phyloP scores from a whole-genome alignment of 1,140 invertebrate species.

The Thaumatotibia leucotreta region DNA sequence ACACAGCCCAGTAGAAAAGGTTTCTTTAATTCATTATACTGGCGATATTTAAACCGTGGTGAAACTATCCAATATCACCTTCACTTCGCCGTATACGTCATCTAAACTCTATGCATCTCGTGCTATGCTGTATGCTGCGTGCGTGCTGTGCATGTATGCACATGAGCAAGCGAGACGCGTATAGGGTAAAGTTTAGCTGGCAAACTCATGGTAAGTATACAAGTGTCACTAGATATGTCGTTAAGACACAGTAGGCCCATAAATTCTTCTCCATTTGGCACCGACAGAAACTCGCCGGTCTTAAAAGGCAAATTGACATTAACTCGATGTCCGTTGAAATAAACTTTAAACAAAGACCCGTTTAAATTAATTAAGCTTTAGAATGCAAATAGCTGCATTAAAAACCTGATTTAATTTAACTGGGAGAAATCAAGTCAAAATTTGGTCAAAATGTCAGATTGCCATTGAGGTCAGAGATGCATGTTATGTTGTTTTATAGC shows the following conservation, averaged over 20 bases:
- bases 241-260: not conserved
- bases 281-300: not conserved
- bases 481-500: not conserved
- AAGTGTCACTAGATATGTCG: conserved; percentile 2
- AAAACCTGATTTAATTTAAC: not conserved
- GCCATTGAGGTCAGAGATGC: not conserved
- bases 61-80: too few relatives aligned
- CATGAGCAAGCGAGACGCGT: too few relatives aligned
- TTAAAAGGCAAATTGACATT: conserved; percentile 10
- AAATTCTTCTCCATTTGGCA: conserved; percentile 7
- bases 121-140: too few relatives aligned
- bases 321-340: conserved; percentile 3
- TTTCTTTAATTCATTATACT: not conserved
- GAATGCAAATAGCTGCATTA: not conserved
- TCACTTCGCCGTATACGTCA: too few relatives aligned
- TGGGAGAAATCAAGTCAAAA: not conserved
- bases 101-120: too few relatives aligned
- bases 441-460: not conserved
- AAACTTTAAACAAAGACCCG: conserved; percentile 2
- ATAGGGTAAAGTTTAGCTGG: too few relatives aligned
- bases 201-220: too few relatives aligned
- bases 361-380: not conserved
- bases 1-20: too few relatives aligned
- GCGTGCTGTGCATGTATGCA: too few relatives aligned
- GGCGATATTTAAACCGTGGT: not conserved